Conservation (phyloP, 2,797 vertebrate genomes). For the Coccyzus lansbergi region DNA sequence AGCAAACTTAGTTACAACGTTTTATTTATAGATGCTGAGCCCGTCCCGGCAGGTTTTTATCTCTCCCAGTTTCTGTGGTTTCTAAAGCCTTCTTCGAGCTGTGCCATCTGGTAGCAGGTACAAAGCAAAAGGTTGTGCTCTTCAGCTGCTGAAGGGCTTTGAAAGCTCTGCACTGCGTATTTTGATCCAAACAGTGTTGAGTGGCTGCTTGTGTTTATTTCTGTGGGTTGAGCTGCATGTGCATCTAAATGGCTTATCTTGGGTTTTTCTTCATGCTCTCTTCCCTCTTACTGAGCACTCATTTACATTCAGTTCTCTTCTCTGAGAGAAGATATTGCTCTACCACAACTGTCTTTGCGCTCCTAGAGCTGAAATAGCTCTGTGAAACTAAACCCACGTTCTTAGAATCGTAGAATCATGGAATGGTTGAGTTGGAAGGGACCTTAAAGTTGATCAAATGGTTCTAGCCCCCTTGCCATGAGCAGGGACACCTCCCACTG, state of each 20-base stretch:
- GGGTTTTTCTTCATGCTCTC: neutral
- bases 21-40: neutral
- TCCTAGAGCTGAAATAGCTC: neutral
- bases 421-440: too few species aligned
- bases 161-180: neutral
- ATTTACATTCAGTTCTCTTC: neutral
- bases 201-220: neutral
- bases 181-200: neutral
- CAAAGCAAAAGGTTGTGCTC: neutral
- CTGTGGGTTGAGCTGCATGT: neutral
- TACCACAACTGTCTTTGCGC: neutral
- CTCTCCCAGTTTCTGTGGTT: neutral
- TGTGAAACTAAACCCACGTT: neutral
- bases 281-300: neutral
- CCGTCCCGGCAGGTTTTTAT: neutral
- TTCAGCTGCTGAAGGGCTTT: neutral
- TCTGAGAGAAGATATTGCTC: neutral
- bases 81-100: neutral
- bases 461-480: too few species aligned
- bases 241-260: neutral
- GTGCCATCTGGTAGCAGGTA: conserved; percentile 17
- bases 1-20: neutral
- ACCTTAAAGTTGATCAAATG: too few species aligned
- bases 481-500: too few species aligned
- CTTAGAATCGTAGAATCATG: neutral